Conservation (phyloP, 2,797 vertebrate species). For the Paedocypris micromegethes region DNA sequence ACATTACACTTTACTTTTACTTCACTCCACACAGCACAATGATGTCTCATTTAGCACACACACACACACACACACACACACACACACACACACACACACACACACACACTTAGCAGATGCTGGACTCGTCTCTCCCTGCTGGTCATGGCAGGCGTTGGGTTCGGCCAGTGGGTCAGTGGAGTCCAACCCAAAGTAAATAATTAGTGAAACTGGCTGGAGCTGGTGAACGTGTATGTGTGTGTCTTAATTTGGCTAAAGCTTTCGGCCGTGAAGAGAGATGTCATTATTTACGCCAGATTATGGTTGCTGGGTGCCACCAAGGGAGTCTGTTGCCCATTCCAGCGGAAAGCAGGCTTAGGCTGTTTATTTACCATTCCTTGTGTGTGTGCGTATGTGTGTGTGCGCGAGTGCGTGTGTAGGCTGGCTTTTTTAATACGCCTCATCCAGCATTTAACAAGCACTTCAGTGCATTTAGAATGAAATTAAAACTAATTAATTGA, state of each 20-base stretch:
- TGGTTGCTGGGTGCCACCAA: constrained; percentile 49
- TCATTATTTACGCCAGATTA: constrained; percentile 57
- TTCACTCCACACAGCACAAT: neutral
- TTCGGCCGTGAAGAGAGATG: constrained; percentile 51
- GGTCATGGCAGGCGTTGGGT: constrained; percentile 42
- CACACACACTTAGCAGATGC: constrained; percentile 39
- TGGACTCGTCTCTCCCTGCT: constrained; percentile 40
- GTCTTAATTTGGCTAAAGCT: constrained; percentile 51
- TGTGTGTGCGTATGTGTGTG: constrained; percentile 27
- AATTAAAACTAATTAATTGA: constrained; percentile 47
- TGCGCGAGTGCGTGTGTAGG: constrained; percentile 12
- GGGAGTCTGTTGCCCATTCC: constrained; percentile 51
- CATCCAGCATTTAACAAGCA: constrained; percentile 44
- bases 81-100: constrained; percentile 23
- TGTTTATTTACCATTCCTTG: constrained; percentile 48
- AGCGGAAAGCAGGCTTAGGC: constrained; percentile 50
- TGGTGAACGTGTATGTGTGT: constrained; percentile 33
- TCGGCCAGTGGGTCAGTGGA: constrained; percentile 44
- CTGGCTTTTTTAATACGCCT: constrained; percentile 34
- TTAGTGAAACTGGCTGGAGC: constrained; percentile 48
- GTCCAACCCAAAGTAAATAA: constrained; percentile 50
- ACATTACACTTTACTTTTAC: neutral
- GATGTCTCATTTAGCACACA: too few relatives aligned
- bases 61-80: neutral
- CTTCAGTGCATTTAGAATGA: constrained; percentile 43